Base-by-base conservation (phyloP, 1,140 invertebrate species). In the Anastatus disparis region DNA sequence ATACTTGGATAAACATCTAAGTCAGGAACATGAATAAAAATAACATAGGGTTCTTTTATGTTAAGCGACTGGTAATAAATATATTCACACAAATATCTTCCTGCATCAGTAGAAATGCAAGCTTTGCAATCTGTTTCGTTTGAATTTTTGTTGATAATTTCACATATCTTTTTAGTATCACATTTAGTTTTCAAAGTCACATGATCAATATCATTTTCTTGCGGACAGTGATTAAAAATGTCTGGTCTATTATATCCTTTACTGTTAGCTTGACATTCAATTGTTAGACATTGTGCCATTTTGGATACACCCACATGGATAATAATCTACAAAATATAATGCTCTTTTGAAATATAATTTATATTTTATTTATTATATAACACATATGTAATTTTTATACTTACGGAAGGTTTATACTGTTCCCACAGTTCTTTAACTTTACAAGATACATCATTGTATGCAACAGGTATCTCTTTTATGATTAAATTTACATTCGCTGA, bases 21-120 rank as follows among this genome's bases (percentile, higher is more conserved):
- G 62, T 89, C 87, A 8, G 91, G 91, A 2, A 92, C 90, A 77
- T 92, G 91, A 13, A 92, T 80, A 77, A 92, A 92, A n/a, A 92
- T 66, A 8, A 87, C 87, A 50, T 86, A 83, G 0, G 80, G 78
- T 38, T 80, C 81, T 76, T 90, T 81, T 55, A 89, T 82, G 50
- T 82, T 84, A 1, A 92, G 81, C 0, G 91, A 92, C 56, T 89
- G 88, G 81, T 89, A 91, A 83, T 88, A 92, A 68, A 88, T 91
- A 76, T 90, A 92, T 83, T 92, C 91, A 74, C 91, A 92, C 0
- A 92, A 78, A 78, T 89, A 92, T 79, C 89, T 89, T 76, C 88
- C 88, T 24, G 87, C 86, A 74, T 88, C 38, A 8, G 76, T 46
- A 0, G 88, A 89, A 26, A 83, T 35, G 46, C 76, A 74, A 55